A percentile compares a stretch with the other conserved stretches of the same genome.
These are phyloP conservation scores for Microchrysa polita DNA, from an alignment of 2,888 invertebrate genomes.

Conservation along the genomic window DNA sequence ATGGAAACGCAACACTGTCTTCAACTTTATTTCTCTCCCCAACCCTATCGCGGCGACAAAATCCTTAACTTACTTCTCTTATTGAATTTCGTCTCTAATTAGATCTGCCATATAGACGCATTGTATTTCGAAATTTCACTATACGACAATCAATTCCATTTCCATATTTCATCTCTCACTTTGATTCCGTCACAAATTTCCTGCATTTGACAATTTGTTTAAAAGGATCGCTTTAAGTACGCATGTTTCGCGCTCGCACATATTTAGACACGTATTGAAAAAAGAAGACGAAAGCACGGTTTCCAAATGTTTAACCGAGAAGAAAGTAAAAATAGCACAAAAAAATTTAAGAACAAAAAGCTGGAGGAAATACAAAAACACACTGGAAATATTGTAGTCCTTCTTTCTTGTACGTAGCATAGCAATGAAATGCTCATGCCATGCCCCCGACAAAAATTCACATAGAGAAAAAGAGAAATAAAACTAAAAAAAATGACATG, in stretches of 20 bases:
- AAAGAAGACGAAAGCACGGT: too few species aligned
- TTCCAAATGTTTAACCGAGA: neutral
- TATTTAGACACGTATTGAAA: neutral
- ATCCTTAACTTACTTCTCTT: too few species aligned
- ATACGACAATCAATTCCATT: neutral
- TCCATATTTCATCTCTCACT: slow-evolving; percentile 8
- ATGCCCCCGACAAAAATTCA: slow-evolving; percentile 6
- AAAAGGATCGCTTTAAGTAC: neutral
- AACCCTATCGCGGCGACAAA: too few species aligned
- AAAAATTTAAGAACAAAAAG: neutral
- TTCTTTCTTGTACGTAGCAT: slow-evolving; percentile 17
- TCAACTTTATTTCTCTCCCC: too few species aligned
- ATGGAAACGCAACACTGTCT: too few species aligned
- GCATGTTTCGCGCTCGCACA: neutral
- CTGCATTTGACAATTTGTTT: slow-evolving; percentile 17
- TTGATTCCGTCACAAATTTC: slow-evolving; percentile 8
- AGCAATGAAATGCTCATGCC: slow-evolving; percentile 13
- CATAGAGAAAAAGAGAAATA: neutral
- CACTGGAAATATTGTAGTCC: slow-evolving; percentile 13
- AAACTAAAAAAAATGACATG: slow-evolving; percentile 7
- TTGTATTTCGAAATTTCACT: neutral
- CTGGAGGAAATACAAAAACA: slow-evolving; percentile 1
- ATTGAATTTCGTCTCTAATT: too few species aligned
- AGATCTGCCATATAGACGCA: too few species aligned
- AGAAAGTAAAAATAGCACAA: neutral